phyloP scores from a whole-genome alignment of 2,888 invertebrate species.

The Sminthurinus aureus region DNA sequence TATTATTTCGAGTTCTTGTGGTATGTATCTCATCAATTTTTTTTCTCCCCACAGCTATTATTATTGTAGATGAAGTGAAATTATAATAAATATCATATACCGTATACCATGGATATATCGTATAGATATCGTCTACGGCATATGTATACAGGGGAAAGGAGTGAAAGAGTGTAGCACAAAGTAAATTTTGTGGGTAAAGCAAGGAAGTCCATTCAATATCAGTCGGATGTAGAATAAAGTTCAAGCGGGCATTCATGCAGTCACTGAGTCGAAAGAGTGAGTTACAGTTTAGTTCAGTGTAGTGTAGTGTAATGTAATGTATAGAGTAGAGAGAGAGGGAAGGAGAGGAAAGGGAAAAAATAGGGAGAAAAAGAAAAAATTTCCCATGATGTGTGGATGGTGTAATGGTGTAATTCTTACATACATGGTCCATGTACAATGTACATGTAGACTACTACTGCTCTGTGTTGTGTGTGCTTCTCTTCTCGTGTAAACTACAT shows the following conservation, averaged over 20 bases:
- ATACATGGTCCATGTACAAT: not conserved
- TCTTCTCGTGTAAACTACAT: no score
- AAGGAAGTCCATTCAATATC: not conserved
- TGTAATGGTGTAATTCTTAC: not conserved
- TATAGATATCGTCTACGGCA: no score
- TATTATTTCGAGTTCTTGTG: no score
- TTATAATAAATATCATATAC: no score
- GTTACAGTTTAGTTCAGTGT: not conserved
- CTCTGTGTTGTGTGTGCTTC: not conserved
- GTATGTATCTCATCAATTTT: no score
- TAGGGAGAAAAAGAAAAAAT: conserved; percentile 29
- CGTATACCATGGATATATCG: no score
- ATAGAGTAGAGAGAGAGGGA: conserved; percentile 10
- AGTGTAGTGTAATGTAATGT: not conserved
- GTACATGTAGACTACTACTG: no score
- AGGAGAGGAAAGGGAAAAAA: conserved; percentile 12
- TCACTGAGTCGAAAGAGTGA: conserved; percentile 11
- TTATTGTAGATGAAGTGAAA: no score
- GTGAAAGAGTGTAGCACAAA: not conserved
- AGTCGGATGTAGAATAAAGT: not conserved
- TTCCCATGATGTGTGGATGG: conserved; percentile 29
- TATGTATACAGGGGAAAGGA: not conserved
- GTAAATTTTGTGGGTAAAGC: not conserved
- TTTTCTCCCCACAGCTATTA: no score
- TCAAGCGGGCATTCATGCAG: not conserved